These are phyloP conservation scores for Gallinago jamesoni DNA, from an alignment of 2,113 vertebrate species.

Conservation along the genomic window DNA sequence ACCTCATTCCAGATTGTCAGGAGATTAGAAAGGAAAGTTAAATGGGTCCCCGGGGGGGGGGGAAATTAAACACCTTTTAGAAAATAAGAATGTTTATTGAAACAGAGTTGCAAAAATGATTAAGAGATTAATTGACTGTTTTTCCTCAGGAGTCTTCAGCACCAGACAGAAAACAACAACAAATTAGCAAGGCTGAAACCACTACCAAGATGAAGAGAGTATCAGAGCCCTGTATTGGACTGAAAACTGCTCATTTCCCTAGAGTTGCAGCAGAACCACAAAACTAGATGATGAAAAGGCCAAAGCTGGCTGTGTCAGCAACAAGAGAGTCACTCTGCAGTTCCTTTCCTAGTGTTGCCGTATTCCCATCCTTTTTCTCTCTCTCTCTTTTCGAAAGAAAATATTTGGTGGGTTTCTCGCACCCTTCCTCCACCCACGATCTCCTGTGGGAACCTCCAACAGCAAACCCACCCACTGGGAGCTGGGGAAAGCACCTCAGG, in stretches of 20 bases:
- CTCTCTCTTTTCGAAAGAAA: neutral
- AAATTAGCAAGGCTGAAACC: neutral
- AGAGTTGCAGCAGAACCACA: neutral
- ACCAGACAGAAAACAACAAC: conserved; percentile 5
- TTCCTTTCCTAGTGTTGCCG: neutral
- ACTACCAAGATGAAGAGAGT: neutral
- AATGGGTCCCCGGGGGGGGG: conserved; percentile 23
- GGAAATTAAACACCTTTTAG: conserved; percentile 62
- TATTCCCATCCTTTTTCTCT: neutral
- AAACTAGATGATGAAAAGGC: neutral
- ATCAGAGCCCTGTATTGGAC: neutral
- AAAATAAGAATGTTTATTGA: conserved; percentile 60
- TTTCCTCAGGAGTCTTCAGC: conserved; percentile 46
- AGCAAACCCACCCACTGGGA: neutral
- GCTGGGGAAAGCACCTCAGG: neutral
- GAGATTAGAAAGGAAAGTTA: conserved; percentile 74
- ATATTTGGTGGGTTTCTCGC: neutral
- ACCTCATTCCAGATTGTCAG: conserved; percentile 46
- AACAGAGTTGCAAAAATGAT: conserved; percentile 35
- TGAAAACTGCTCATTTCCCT: neutral
- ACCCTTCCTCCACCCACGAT: neutral
- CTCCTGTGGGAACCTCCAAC: neutral
- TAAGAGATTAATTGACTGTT: neutral
- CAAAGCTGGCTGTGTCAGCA: neutral
- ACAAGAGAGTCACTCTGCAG: neutral